Conservation (phyloP, 2,797 vertebrate genomes). For the Schizopygopsis malacanthus region DNA sequence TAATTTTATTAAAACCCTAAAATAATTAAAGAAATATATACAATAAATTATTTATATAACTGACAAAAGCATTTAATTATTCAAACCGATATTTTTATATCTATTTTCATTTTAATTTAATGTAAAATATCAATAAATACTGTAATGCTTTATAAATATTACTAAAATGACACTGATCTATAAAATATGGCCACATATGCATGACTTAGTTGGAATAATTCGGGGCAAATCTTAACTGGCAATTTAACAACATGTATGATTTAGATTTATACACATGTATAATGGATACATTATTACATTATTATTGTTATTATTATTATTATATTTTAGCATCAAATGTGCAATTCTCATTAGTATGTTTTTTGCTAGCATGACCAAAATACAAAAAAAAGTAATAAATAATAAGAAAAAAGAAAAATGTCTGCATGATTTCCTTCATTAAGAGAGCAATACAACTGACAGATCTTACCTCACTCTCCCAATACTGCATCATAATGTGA, state of each 20-base stretch:
- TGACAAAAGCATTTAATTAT: background rate
- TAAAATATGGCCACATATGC: too few species aligned
- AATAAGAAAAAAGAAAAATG: background rate
- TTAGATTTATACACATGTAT: background rate
- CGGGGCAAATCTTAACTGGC: too few species aligned
- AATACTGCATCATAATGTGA: slow-evolving; percentile 3
- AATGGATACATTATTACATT: background rate
- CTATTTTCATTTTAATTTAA: too few species aligned
- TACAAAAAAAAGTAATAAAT: background rate
- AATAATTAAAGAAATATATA: background rate
- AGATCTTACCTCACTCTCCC: background rate
- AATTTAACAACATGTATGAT: background rate
- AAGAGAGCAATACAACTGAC: background rate
- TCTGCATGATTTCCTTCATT: background rate
- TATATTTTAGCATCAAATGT: too few species aligned
- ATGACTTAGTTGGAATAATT: too few species aligned
- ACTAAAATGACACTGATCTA: too few species aligned
- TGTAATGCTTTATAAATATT: too few species aligned
- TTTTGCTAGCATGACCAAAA: background rate
- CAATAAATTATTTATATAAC: background rate
- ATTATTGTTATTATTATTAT: too few species aligned
- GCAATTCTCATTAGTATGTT: background rate
- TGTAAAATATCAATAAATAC: too few species aligned
- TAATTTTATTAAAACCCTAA: too few species aligned
- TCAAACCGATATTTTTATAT: background rate